Percentiles rank a stretch among this genome's conserved stretches.
Evolutionary conservation across 2,113 vertebrate species (phyloP).

Genomic region (Drymodes brunneopygia): DNA sequence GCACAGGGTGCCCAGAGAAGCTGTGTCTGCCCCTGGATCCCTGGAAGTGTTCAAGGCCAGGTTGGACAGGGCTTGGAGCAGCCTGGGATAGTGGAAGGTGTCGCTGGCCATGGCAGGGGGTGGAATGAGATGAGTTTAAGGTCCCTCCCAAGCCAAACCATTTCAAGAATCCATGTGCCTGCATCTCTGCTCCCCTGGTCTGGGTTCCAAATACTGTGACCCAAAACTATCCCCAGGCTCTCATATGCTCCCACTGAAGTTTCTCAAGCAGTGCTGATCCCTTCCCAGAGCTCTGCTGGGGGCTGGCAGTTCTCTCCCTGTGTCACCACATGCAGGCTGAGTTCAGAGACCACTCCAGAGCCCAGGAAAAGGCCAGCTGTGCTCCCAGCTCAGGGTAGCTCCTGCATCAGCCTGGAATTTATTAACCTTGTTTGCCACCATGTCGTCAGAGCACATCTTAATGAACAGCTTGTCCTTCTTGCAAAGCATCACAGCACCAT

Average conservation of each 20-base stretch:
- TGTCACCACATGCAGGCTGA: accelerated
- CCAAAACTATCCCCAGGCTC: background rate
- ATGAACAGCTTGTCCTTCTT: background rate
- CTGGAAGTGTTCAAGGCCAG: background rate
- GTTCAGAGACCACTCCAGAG: background rate
- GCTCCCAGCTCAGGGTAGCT: background rate
- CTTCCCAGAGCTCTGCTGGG: background rate
- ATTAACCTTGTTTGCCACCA: background rate
- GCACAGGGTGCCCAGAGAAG: background rate
- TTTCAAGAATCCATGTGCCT: background rate
- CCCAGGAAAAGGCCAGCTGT: background rate
- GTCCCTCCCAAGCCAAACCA: background rate
- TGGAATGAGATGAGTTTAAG: background rate
- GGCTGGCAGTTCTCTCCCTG: background rate
- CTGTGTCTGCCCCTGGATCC: background rate
- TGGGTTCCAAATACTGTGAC: background rate
- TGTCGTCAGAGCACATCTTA: background rate
- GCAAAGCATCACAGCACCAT: accelerated
- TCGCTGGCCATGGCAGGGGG: background rate
- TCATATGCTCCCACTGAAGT: background rate
- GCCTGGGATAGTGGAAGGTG: accelerated
- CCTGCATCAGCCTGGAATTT: background rate
- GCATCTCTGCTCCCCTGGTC: too few relatives aligned
- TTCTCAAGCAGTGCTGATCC: background rate
- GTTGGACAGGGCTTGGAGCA: accelerated